These are phyloP conservation scores for Cephus pygmeus DNA, from an alignment of 2,888 invertebrate species.

Conservation along the genomic window DNA sequence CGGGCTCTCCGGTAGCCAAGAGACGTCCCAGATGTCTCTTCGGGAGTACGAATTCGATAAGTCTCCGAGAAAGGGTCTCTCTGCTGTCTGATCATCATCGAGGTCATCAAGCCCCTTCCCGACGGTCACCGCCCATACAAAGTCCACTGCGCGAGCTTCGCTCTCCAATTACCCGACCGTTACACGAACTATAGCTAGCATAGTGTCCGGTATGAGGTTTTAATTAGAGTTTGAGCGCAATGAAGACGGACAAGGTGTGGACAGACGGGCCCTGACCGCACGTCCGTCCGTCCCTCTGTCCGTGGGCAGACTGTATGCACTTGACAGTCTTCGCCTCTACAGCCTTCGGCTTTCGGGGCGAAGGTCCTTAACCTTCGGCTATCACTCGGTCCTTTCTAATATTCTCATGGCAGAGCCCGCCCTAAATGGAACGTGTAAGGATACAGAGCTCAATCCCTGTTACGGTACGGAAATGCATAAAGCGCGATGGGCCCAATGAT, in stretches of 20 bases:
- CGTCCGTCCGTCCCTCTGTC: slow-evolving; percentile 22
- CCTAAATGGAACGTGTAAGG: neutral
- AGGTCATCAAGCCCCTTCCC: neutral
- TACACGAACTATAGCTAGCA: neutral
- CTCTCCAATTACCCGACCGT: neutral
- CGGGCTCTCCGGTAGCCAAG: neutral
- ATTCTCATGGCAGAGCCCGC: slow-evolving; percentile 13
- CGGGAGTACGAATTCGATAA: neutral
- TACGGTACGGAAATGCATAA: neutral
- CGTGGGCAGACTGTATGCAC: slow-evolving; percentile 25
- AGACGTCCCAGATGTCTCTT: neutral
- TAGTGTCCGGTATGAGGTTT: slow-evolving; percentile 20
- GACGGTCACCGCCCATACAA: neutral
- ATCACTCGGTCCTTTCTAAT: slow-evolving; percentile 49
- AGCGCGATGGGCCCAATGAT: neutral
- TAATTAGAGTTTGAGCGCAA: slow-evolving; percentile 34
- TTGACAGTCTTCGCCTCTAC: slow-evolving; percentile 35
- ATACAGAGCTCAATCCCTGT: neutral
- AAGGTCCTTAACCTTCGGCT: slow-evolving; percentile 49
- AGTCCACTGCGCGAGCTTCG: neutral
- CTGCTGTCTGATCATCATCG: neutral
- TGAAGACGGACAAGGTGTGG: slow-evolving; percentile 35
- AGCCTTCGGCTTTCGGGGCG: slow-evolving; percentile 30
- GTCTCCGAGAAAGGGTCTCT: neutral
- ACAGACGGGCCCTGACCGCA: slow-evolving; percentile 32